Evolutionary conservation across 2,888 invertebrate species (phyloP).

Genomic region (Rotaria socialis): DNA sequence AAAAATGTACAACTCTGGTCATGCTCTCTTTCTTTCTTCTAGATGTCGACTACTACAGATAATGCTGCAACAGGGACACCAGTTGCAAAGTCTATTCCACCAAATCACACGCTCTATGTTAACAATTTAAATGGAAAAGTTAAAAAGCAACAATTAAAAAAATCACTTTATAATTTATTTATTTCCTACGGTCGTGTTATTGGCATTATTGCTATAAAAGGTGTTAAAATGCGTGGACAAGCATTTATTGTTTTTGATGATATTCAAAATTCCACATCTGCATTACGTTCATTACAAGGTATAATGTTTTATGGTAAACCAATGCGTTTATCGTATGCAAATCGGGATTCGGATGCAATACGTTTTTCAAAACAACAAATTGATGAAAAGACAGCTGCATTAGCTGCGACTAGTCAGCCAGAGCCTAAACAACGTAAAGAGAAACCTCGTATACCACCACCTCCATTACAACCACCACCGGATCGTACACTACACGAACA

Average conservation of each 20-base stretch:
- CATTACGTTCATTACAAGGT: slow-evolving; percentile 30
- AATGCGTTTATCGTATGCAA: slow-evolving; percentile 7
- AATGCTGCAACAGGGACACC: neutral
- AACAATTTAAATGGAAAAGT: slow-evolving; percentile 29
- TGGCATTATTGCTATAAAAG: slow-evolving; percentile 4
- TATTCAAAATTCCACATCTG: slow-evolving; percentile 18
- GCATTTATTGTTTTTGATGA: slow-evolving; percentile 36
- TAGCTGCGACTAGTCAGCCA: neutral
- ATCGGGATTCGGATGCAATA: neutral
- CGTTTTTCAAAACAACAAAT: neutral
- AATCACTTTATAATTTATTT: slow-evolving; percentile 34
- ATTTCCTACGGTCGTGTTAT: neutral
- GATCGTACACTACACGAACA: neutral
- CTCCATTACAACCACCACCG: slow-evolving; percentile 2
- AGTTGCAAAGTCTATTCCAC: neutral
- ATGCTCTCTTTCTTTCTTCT: neutral
- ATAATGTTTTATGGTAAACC: slow-evolving; percentile 12
- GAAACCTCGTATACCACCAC: slow-evolving; percentile 24
- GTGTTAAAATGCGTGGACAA: slow-evolving; percentile 36
- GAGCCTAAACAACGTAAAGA: slow-evolving; percentile 4
- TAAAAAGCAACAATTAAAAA: slow-evolving; percentile 25
- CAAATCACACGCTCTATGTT: slow-evolving; percentile 17
- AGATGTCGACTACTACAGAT: neutral
- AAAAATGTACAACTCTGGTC: neutral
- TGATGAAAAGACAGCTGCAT: neutral